Conservation (phyloP, 1,140 invertebrate genomes). For the Halotydeus destructor region DNA sequence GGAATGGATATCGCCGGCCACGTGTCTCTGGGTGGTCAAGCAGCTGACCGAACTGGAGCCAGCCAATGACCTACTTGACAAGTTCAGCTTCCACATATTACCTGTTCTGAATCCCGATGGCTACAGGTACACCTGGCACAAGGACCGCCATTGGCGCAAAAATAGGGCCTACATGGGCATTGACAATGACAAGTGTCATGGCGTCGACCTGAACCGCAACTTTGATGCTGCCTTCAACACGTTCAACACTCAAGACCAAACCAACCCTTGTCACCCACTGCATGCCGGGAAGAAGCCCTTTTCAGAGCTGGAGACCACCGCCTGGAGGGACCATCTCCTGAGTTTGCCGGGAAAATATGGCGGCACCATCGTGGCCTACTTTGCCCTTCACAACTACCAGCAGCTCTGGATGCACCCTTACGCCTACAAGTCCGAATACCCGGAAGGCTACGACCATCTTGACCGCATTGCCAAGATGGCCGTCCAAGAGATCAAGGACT, state of each 20-base stretch:
- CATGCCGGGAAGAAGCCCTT: not conserved
- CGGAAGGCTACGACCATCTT: slow-evolving; percentile 26
- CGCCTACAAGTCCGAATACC: slow-evolving; percentile 35
- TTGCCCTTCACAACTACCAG: slow-evolving; percentile 16
- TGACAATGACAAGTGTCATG: not conserved
- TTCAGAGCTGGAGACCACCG: not conserved
- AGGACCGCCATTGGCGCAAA: slow-evolving; percentile 19
- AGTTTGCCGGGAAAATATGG: slow-evolving; percentile 14
- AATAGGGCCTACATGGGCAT: slow-evolving; percentile 1
- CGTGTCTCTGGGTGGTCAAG: slow-evolving; percentile 1
- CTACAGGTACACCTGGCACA: slow-evolving; percentile 32
- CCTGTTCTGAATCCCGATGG: slow-evolving; percentile 49
- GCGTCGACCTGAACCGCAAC: slow-evolving; percentile 6
- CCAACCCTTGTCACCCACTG: not conserved
- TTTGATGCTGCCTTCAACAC: slow-evolving; percentile 6
- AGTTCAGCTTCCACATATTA: slow-evolving; percentile 35
- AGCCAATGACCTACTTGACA: slow-evolving; percentile 20
- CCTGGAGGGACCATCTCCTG: not conserved
- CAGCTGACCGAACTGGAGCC: not conserved
- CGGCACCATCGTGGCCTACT: slow-evolving; percentile 16
- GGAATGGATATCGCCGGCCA: slow-evolving; percentile 7
- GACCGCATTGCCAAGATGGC: slow-evolving; percentile 8
- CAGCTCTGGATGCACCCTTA: slow-evolving; percentile 37
- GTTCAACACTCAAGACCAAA: not conserved
- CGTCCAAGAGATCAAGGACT: not conserved